Evolutionary conservation across 2,888 invertebrate genomes (phyloP).

Genomic region (Invenusta paracnida): DNA sequence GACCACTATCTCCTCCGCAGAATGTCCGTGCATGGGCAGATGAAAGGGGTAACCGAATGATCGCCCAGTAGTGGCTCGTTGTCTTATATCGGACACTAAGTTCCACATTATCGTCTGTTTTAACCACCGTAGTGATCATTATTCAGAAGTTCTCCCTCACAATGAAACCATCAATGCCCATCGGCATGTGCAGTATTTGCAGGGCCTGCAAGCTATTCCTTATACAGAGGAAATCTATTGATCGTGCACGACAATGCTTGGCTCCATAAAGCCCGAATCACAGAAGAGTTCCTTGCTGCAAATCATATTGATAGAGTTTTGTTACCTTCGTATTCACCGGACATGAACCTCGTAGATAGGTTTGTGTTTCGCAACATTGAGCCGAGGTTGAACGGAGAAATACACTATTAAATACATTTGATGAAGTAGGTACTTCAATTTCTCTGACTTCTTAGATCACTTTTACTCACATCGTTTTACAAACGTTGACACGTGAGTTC

Average conservation of each 20-base stretch:
- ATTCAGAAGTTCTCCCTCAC: neutral
- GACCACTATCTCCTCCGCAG: constrained; percentile 7
- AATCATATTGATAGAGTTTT: constrained; percentile 2
- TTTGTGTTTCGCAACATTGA: neutral
- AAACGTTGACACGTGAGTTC: neutral
- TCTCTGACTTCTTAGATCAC: neutral
- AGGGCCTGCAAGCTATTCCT: neutral
- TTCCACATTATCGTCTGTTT: constrained; percentile 9
- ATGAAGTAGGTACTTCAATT: neutral
- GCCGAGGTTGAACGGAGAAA: constrained; percentile 19
- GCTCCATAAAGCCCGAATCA: constrained; percentile 2
- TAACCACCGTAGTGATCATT: constrained; percentile 22
- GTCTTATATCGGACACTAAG: constrained; percentile 19
- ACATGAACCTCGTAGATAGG: constrained; percentile 21
- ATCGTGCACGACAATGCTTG: neutral
- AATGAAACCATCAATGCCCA: neutral
- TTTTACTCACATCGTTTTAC: neutral
- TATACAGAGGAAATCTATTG: neutral
- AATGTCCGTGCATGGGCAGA: neutral
- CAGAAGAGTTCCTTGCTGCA: neutral
- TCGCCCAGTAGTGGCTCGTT: constrained; percentile 13
- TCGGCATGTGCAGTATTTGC: neutral
- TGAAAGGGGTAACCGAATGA: constrained; percentile 5
- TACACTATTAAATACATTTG: constrained; percentile 11
- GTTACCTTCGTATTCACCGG: neutral